These are phyloP conservation scores for Anagyrus pseudococci DNA, from an alignment of 2,888 invertebrate species.

Conservation along the genomic window DNA sequence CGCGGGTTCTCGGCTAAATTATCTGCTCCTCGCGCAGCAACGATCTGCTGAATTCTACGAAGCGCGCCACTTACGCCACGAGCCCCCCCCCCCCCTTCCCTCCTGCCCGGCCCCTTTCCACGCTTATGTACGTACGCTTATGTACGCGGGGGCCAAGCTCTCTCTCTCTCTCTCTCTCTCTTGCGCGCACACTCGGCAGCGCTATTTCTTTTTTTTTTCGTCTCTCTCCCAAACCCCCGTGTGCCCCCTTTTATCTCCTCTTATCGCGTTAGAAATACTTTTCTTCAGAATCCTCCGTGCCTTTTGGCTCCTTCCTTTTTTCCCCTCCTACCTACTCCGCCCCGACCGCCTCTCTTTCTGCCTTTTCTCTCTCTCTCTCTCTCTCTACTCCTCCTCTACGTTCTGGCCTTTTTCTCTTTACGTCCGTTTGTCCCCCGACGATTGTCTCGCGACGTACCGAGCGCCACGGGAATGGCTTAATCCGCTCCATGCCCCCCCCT, in stretches of 20 bases:
- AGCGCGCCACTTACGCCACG: conserved; percentile 28
- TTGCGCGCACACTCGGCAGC: conserved; percentile 2
- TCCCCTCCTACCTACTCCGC: too few relatives aligned
- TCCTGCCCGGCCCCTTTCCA: too few relatives aligned
- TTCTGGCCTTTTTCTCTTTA: background rate
- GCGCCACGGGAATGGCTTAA: too few relatives aligned
- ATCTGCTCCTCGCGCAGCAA: conserved; percentile 36
- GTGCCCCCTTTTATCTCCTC: background rate
- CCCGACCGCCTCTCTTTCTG: too few relatives aligned
- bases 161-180: background rate
- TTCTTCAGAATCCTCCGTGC: conserved; percentile 25
- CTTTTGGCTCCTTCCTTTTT: background rate
- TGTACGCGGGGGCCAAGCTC: too few relatives aligned
- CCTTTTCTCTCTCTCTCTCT: conserved; percentile 6
- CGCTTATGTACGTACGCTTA: too few relatives aligned
- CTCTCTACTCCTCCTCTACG: background rate
- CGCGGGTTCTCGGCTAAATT: conserved; percentile 38
- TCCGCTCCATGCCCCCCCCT: too few relatives aligned
- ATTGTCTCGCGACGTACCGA: too few relatives aligned
- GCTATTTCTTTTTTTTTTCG: conserved; percentile 24
- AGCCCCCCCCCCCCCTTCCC: background rate
- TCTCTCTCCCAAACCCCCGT: background rate
- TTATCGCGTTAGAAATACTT: conserved; percentile 38
- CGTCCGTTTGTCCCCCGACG: background rate
- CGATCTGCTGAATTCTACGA: conserved; percentile 38